These are phyloP conservation scores for Nephrotoma appendiculata DNA, from an alignment of 2,888 invertebrate species.

Conservation along the genomic window DNA sequence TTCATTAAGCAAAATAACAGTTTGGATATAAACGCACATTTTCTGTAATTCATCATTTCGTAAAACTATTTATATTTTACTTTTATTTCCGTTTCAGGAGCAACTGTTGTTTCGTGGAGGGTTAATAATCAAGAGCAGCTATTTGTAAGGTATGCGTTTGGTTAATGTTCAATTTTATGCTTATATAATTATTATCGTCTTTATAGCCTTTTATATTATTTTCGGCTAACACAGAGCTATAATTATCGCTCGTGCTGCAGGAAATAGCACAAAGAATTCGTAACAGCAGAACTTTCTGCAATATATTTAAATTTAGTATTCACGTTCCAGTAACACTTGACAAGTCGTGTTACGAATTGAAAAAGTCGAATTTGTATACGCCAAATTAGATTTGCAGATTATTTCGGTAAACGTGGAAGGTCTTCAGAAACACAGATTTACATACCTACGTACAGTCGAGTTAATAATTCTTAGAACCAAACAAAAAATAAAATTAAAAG, in stretches of 20 bases:
- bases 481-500: neutral
- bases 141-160: constrained; percentile 67
- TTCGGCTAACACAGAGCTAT: too few relatives aligned
- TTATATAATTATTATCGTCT: too few relatives aligned
- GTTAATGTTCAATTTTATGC: too few relatives aligned
- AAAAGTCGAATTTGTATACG: too few relatives aligned
- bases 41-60: neutral
- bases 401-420: too few relatives aligned
- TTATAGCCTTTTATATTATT: too few relatives aligned
- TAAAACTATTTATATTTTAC: constrained; percentile 8
- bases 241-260: too few relatives aligned
- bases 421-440: too few relatives aligned
- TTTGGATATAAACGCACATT: neutral
- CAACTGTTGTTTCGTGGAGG: constrained; percentile 92
- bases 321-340: neutral
- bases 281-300: neutral
- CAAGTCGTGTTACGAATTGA: neutral
- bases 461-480: too few relatives aligned
- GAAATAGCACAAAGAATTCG: too few relatives aligned
- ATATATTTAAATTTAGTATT: neutral
- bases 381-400: too few relatives aligned
- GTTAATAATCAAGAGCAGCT: constrained; percentile 93
- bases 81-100: constrained; percentile 49
- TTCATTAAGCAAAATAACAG: constrained; percentile 1
- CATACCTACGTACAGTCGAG: too few relatives aligned